Evolutionary conservation across 2,797 vertebrate species (phyloP).

Genomic region (Merluccius polli): DNA sequence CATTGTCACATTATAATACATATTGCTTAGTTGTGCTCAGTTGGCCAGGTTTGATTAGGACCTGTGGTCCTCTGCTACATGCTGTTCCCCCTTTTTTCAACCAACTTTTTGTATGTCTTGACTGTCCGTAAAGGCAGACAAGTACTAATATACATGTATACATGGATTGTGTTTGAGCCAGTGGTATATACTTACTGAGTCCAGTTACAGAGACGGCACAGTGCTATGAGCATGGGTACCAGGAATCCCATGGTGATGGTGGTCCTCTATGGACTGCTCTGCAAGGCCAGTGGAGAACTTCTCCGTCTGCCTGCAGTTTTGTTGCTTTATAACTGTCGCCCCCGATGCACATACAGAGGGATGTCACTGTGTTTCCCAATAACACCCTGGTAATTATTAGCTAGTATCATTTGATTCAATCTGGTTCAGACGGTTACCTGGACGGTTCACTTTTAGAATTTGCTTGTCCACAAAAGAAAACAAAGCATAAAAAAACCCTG

Average conservation of each 20-base stretch:
- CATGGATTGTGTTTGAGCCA: neutral
- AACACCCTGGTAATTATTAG: neutral
- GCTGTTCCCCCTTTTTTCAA: no score
- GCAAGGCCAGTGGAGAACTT: neutral
- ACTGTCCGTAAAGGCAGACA: no score
- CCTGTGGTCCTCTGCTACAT: no score
- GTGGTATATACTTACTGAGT: neutral
- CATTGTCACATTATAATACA: no score
- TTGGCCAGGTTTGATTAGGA: no score
- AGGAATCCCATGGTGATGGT: neutral
- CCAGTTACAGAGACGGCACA: neutral
- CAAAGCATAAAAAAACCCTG: no score
- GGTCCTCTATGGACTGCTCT: neutral
- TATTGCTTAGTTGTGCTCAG: no score
- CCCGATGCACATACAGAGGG: no score
- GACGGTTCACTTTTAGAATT: neutral
- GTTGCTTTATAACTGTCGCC: neutral
- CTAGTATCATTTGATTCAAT: neutral
- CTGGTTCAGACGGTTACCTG: neutral
- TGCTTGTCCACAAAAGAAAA: neutral
- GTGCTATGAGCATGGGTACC: neutral
- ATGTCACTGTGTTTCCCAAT: no score
- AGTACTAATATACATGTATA: neutral
- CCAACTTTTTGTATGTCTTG: no score
- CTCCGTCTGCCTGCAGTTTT: neutral